Conservation (phyloP, 35 echinoderm and acorn worm species). For the Stichopus chloronotus region DNA sequence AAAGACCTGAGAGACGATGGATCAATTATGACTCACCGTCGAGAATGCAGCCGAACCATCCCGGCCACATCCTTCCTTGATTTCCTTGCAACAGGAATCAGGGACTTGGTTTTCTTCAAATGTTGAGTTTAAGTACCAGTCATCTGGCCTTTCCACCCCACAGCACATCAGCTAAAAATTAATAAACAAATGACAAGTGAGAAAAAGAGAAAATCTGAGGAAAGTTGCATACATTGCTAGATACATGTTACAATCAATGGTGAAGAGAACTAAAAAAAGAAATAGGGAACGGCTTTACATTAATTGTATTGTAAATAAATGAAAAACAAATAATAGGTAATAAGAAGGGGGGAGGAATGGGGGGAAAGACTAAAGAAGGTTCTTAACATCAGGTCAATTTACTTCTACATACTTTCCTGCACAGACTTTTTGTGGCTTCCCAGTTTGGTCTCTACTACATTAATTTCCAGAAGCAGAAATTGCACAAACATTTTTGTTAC, state of each 20-base stretch:
- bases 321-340: not conserved
- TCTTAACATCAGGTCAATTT: too few species aligned
- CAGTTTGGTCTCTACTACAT: too few species aligned
- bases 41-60: not conserved
- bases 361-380: not conserved
- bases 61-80: not conserved
- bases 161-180: conserved; percentile 35
- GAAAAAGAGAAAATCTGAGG: not conserved
- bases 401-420: too few species aligned
- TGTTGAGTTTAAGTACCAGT: conserved; percentile 42
- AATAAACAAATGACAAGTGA: not conserved
- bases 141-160: conserved; percentile 33
- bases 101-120: conserved; percentile 14
- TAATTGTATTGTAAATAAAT: too few species aligned
- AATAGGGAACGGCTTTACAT: too few species aligned
- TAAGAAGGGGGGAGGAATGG: not conserved
- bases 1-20: too few species aligned
- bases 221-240: not conserved
- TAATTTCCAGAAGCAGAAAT: too few species aligned
- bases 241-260: too few species aligned
- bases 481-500: too few species aligned
- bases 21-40: not conserved
- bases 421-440: too few species aligned
- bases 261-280: too few species aligned
- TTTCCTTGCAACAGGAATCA: conserved; percentile 27